Conservation (phyloP, 2,113 vertebrate species). For the Rhizomys pruinosus region DNA sequence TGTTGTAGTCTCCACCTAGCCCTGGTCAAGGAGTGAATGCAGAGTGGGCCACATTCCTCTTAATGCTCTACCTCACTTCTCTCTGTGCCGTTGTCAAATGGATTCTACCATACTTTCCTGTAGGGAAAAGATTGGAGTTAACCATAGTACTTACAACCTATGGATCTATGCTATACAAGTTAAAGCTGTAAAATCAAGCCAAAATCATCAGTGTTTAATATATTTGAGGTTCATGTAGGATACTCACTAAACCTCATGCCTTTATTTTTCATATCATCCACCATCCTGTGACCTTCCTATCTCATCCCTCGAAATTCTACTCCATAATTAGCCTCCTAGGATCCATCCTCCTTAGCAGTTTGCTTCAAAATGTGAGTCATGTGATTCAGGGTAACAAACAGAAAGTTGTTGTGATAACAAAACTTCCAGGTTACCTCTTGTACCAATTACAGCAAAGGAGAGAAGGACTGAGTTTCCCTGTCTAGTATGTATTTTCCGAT, state of each 20-base stretch:
- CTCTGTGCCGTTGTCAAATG: background rate
- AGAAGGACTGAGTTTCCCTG: background rate
- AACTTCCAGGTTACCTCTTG: background rate
- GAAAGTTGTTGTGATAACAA: background rate
- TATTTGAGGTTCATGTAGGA: background rate
- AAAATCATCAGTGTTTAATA: background rate
- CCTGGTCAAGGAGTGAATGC: background rate
- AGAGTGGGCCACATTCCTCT: background rate
- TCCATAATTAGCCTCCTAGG: background rate
- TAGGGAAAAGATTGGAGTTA: background rate
- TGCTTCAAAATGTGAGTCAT: background rate
- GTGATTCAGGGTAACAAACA: constrained; percentile 7
- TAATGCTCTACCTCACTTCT: background rate
- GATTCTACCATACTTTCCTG: background rate
- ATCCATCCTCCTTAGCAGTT: background rate
- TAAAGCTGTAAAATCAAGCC: too few relatives aligned
- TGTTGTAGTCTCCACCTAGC: background rate
- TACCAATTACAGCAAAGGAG: background rate
- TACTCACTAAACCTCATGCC: background rate
- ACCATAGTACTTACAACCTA: background rate
- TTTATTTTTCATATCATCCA: background rate
- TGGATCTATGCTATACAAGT: too few relatives aligned
- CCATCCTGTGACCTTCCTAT: background rate
- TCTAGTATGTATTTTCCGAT: background rate
- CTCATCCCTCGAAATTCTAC: background rate